Conservation (phyloP, 92 coral and sea anemone genomes). For the Epizoanthus stellaris region DNA sequence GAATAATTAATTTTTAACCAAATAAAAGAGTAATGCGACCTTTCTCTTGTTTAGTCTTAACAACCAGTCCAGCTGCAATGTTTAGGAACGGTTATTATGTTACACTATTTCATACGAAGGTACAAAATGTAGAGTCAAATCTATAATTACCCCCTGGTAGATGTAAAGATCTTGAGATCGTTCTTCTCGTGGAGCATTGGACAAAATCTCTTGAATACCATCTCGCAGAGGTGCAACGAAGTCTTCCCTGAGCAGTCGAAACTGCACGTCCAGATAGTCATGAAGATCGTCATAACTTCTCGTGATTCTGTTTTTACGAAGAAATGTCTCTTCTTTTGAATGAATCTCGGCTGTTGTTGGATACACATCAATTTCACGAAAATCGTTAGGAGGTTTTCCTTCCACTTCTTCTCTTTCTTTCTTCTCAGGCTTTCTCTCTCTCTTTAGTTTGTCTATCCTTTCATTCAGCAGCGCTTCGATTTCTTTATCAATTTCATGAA, state of each 20-base stretch:
- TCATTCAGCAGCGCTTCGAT: slow-evolving; percentile 52
- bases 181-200: slow-evolving; percentile 54
- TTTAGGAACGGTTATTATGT: no score
- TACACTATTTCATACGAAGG: no score
- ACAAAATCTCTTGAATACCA: slow-evolving; percentile 79
- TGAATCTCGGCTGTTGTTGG: slow-evolving; percentile 74
- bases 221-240: slow-evolving; percentile 88
- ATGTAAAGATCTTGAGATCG: slow-evolving; percentile 80
- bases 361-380: slow-evolving; percentile 69
- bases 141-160: slow-evolving; percentile 63
- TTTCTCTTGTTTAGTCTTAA: no score
- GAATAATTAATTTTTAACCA: no score
- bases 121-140: no score
- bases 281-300: slow-evolving; percentile 69
- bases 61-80: no score
- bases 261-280: slow-evolving; percentile 94
- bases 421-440: slow-evolving; percentile 55
- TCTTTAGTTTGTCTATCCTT: slow-evolving; percentile 57
- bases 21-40: no score
- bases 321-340: slow-evolving; percentile 63
- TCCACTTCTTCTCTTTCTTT: slow-evolving; percentile 49
- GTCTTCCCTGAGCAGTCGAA: slow-evolving; percentile 86
- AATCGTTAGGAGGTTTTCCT: slow-evolving; percentile 83
- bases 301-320: slow-evolving; percentile 73
- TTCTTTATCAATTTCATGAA: slow-evolving; percentile 44